A percentile compares a stretch with the other conserved stretches of the same genome.
These are phyloP conservation scores for Apamea anceps DNA, from an alignment of 2,888 invertebrate species.

Conservation along the genomic window DNA sequence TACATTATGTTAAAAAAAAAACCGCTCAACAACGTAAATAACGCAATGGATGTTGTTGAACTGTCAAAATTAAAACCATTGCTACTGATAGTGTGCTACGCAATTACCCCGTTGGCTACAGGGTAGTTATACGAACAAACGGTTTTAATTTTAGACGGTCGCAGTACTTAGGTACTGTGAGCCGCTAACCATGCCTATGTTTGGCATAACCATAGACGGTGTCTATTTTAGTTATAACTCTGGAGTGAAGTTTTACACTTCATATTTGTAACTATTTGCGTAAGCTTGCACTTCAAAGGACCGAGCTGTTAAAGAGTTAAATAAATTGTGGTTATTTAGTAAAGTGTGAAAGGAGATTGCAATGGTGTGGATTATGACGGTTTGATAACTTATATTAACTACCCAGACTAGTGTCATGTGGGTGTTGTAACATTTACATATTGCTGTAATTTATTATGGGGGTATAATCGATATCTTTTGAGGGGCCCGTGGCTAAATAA, in stretches of 20 bases:
- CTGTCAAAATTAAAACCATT: not conserved
- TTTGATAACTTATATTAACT: not conserved
- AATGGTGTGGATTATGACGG: not conserved
- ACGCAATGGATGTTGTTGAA: not conserved
- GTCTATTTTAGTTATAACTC: not conserved
- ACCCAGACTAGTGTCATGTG: not conserved
- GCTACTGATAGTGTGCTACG: not conserved
- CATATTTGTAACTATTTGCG: conserved; percentile 29
- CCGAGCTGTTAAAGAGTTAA: not conserved
- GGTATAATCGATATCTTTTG: conserved; percentile 4
- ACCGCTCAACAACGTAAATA: not conserved
- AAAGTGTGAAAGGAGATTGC: conserved; percentile 21
- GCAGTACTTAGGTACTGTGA: not conserved
- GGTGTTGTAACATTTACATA: not conserved
- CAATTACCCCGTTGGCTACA: not conserved
- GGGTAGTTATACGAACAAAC: not conserved
- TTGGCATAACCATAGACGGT: not conserved
- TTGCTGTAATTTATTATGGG: conserved; percentile 2
- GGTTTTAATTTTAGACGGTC: not conserved
- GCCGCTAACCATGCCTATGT: not conserved
- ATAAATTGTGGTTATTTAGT: conserved; percentile 16
- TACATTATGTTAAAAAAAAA: not conserved
- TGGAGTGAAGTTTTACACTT: conserved; percentile 14
- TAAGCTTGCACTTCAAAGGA: conserved; percentile 43
- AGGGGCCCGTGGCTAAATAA: too few species aligned